A percentile compares a stretch with the other conserved stretches of the same genome.
Conservation (phyloP, 1,140 invertebrate species). For the Apis laboriosa region DNA sequence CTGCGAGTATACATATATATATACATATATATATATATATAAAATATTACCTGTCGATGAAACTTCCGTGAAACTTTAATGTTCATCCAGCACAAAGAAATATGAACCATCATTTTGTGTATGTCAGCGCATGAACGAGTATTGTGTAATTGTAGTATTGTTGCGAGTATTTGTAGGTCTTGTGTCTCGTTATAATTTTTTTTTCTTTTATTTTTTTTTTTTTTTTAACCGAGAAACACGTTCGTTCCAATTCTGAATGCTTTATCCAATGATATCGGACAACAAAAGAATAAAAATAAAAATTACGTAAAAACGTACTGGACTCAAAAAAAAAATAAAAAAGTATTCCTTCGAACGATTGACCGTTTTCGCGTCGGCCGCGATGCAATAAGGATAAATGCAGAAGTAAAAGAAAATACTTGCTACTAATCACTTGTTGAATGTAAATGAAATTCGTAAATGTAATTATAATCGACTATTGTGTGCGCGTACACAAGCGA, state of each 20-base stretch:
- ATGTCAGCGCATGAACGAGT: constrained; percentile 65
- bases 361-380: not conserved
- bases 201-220: not conserved
- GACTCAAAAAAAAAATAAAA: not conserved
- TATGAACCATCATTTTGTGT: constrained; percentile 15
- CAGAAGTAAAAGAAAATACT: not conserved
- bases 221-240: not conserved
- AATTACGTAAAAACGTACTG: not conserved
- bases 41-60: constrained; percentile 59
- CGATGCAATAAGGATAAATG: not conserved
- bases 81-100: constrained; percentile 69
- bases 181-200: not conserved
- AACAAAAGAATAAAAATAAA: no score
- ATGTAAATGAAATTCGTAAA: constrained; percentile 28
- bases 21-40: not conserved
- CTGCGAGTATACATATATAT: constrained; percentile 37
- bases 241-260: constrained; percentile 16
- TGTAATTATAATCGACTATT: constrained; percentile 30
- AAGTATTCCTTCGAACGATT: not conserved
- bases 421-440: constrained; percentile 18
- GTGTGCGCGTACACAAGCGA: constrained; percentile 23
- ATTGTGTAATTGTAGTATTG: constrained; percentile 64
- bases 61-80: constrained; percentile 71
- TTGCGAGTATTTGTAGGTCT: constrained; percentile 29
- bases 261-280: constrained; percentile 37